Evolutionary conservation across 2,113 vertebrate genomes (phyloP).

Genomic region (Solea senegalensis): DNA sequence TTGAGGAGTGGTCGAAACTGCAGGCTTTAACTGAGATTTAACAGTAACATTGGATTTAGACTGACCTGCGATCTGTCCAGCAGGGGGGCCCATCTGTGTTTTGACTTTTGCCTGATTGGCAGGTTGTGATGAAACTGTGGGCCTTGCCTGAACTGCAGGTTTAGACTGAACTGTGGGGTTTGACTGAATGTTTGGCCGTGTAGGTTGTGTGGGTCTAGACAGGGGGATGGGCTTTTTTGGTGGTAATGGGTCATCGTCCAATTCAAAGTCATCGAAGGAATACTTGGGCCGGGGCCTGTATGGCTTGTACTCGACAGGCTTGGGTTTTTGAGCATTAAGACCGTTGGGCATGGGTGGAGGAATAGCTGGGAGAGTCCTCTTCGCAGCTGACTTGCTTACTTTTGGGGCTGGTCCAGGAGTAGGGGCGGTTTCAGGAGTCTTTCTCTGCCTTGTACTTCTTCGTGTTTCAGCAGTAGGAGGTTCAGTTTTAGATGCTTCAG

Average conservation of each 20-base stretch:
- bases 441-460: conserved; percentile 61
- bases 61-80: conserved; percentile 57
- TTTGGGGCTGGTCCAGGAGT: conserved; percentile 53
- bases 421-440: conserved; percentile 41
- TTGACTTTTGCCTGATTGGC: conserved; percentile 43
- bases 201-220: background rate
- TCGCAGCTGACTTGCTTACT: conserved; percentile 59
- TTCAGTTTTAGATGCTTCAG: conserved; percentile 42
- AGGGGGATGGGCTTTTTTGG: conserved; percentile 29
- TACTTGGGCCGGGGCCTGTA: conserved; percentile 83
- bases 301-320: conserved; percentile 78
- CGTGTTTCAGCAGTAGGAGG: conserved; percentile 36
- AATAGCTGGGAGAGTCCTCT: conserved; percentile 71
- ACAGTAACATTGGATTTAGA: conserved; percentile 28
- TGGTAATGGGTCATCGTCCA: conserved; percentile 78
- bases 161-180: conserved; percentile 22
- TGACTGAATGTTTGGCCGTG: conserved; percentile 13
- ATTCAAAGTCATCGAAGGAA: conserved; percentile 81
- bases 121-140: conserved; percentile 28
- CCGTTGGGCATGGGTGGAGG: conserved; percentile 84
- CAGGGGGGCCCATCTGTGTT: conserved; percentile 23
- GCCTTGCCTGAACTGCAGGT: conserved; percentile 24
- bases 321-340: conserved; percentile 68
- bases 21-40: conserved; percentile 37
- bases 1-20: conserved; percentile 1